Evolutionary conservation across 64 coral and sea anemone genomes (phyloP).

Genomic region (Astreopora myriophthalma): DNA sequence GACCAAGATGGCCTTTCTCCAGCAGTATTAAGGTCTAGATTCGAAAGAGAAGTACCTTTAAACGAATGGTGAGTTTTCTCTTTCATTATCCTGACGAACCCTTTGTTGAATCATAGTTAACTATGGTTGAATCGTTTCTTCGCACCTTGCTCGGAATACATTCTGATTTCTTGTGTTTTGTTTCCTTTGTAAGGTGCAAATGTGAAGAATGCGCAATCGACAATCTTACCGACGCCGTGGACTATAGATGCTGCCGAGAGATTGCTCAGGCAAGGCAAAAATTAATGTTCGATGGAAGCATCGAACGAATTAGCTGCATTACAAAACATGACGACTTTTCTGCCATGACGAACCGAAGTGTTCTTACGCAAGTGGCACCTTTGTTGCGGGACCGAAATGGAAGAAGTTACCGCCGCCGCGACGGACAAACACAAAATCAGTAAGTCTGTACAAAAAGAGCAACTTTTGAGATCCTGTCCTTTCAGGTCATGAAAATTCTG

Average conservation of each 20-base stretch:
- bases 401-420: not conserved
- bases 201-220: slow-evolving; percentile 35
- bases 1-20: slow-evolving; percentile 54
- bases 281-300: not conserved
- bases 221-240: slow-evolving; percentile 17
- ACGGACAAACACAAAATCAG: slow-evolving; percentile 33
- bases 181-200: slow-evolving; percentile 22
- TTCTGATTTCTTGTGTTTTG: not conserved
- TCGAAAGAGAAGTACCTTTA: slow-evolving; percentile 14
- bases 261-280: slow-evolving; percentile 8
- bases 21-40: slow-evolving; percentile 36
- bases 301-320: slow-evolving; percentile 17
- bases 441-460: slow-evolving; percentile 1
- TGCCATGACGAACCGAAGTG: slow-evolving; percentile 2
- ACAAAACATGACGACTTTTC: slow-evolving; percentile 7
- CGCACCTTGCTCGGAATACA: not conserved
- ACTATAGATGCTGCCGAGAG: slow-evolving; percentile 37
- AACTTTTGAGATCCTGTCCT: no score
- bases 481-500: no score
- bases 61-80: slow-evolving; percentile 43
- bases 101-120: not conserved
- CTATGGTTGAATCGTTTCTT: not conserved
- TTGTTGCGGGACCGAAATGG: slow-evolving; percentile 10
- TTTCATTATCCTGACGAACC: not conserved
- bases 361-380: slow-evolving; percentile 12